Percentiles rank a stretch among this genome's conserved stretches.
Conservation (phyloP, 2,113 vertebrate genomes). For the Hippolais icterina region DNA sequence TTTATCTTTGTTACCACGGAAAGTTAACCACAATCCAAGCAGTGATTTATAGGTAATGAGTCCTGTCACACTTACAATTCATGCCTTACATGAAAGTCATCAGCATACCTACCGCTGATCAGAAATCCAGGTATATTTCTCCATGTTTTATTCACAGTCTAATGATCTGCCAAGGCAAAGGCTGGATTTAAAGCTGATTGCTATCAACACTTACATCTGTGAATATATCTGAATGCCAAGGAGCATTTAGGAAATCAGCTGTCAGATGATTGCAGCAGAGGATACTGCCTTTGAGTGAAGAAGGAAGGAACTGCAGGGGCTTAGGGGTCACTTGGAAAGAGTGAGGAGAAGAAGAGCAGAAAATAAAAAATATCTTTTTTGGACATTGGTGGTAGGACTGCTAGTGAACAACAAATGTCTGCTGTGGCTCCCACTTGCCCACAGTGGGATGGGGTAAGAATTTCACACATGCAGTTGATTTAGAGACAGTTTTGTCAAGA, state of each 20-base stretch:
- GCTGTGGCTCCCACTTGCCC: background rate
- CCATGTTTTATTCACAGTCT: constrained; percentile 17
- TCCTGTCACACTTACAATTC: constrained; percentile 50
- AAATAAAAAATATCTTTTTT: background rate
- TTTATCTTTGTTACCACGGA: constrained; percentile 55
- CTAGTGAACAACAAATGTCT: background rate
- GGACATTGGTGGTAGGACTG: background rate
- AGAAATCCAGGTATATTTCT: constrained; percentile 35
- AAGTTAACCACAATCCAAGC: constrained; percentile 56
- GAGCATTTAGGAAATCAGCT: background rate
- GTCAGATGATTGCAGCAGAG: background rate
- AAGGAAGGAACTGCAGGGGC: background rate
- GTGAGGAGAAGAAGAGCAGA: background rate
- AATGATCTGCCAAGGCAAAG: constrained; percentile 5
- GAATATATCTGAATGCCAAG: background rate
- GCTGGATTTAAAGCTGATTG: constrained; percentile 22
- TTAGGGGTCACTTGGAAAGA: background rate
- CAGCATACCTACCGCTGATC: constrained; percentile 4
- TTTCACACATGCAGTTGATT: background rate
- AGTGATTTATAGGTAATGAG: constrained; percentile 60
- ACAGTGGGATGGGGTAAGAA: background rate
- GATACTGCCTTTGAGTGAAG: background rate
- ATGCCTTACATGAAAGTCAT: constrained; percentile 37
- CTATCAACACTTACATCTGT: constrained; percentile 24
- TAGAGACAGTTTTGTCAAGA: background rate